Percentiles rank a stretch among this genome's conserved stretches.
phyloP scores from a whole-genome alignment of 2,888 invertebrate genomes.

The Gastrophysa polygoni region DNA sequence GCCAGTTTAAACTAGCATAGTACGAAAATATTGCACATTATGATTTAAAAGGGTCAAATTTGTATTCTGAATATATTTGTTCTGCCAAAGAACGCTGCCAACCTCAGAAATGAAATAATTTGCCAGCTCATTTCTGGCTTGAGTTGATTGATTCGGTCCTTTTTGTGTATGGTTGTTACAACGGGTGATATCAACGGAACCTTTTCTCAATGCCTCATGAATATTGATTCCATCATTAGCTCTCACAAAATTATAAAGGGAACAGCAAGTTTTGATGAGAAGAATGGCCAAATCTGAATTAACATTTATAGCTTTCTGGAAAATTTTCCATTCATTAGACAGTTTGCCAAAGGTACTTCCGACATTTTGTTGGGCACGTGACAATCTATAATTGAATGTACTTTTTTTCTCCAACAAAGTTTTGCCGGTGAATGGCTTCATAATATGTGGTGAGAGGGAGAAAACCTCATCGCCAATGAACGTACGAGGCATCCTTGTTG shows the following conservation, averaged over 20 bases:
- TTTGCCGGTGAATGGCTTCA: conserved; percentile 14
- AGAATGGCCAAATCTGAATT: not conserved
- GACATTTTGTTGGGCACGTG: conserved; percentile 10
- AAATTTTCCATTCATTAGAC: conserved; percentile 14
- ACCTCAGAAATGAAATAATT: conserved; percentile 11
- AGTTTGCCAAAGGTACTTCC: conserved; percentile 10
- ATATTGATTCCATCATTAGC: conserved; percentile 12
- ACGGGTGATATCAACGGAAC: conserved; percentile 3
- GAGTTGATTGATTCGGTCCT: conserved; percentile 2
- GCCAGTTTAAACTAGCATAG: too few species aligned
- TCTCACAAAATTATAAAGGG: conserved; percentile 17
- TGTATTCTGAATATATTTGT: conserved; percentile 4
- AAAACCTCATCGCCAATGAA: conserved; percentile 13
- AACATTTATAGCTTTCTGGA: conserved; percentile 13
- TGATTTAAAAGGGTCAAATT: conserved; percentile 8
- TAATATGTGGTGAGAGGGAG: conserved; percentile 4
- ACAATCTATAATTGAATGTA: conserved; percentile 13
- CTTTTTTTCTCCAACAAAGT: conserved; percentile 3
- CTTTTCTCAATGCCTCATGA: conserved; percentile 4
- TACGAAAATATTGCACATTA: too few species aligned
- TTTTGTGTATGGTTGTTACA: conserved; percentile 1
- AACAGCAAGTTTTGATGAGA: conserved; percentile 12
- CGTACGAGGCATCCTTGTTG: not conserved
- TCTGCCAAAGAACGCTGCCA: conserved; percentile 21
- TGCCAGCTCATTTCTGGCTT: conserved; percentile 15